Evolutionary conservation across 2,888 invertebrate species (phyloP).

Genomic region (Linnaemya tessellans): DNA sequence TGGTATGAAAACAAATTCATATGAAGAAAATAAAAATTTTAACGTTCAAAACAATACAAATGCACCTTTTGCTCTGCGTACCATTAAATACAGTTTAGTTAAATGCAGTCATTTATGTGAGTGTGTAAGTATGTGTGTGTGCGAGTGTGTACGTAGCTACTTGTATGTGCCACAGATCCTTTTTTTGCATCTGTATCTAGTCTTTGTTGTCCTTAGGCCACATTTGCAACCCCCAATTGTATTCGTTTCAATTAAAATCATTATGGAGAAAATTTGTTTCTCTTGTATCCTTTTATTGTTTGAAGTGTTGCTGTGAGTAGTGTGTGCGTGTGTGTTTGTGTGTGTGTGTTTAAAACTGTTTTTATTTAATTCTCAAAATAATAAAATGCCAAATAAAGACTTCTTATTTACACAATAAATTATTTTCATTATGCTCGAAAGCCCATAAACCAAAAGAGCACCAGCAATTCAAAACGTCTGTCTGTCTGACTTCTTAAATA

Average conservation of each 20-base stretch:
- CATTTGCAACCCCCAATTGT: slow-evolving; percentile 59
- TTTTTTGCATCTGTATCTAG: slow-evolving; percentile 36
- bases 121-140: background rate
- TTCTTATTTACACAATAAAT: slow-evolving; percentile 58
- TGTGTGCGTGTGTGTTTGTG: slow-evolving; percentile 1
- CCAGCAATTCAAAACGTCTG: slow-evolving; percentile 41
- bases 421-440: slow-evolving; percentile 49
- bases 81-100: slow-evolving; percentile 10
- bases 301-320: slow-evolving; percentile 31
- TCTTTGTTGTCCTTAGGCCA: slow-evolving; percentile 50
- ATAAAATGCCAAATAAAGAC: slow-evolving; percentile 55
- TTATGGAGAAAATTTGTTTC: slow-evolving; percentile 48
- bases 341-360: slow-evolving; percentile 28
- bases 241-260: slow-evolving; percentile 40
- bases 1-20: slow-evolving; percentile 6
- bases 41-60: slow-evolving; percentile 34
- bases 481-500: slow-evolving; percentile 2
- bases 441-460: slow-evolving; percentile 55
- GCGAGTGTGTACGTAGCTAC: background rate
- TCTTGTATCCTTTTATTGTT: slow-evolving; percentile 29
- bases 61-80: slow-evolving; percentile 16
- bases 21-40: slow-evolving; percentile 7
- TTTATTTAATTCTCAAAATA: slow-evolving; percentile 52
- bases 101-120: background rate
- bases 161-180: background rate